Percentiles rank a stretch among this genome's conserved stretches.
Evolutionary conservation across 2,888 invertebrate genomes (phyloP).

Genomic region (Electrophaes corylata): DNA sequence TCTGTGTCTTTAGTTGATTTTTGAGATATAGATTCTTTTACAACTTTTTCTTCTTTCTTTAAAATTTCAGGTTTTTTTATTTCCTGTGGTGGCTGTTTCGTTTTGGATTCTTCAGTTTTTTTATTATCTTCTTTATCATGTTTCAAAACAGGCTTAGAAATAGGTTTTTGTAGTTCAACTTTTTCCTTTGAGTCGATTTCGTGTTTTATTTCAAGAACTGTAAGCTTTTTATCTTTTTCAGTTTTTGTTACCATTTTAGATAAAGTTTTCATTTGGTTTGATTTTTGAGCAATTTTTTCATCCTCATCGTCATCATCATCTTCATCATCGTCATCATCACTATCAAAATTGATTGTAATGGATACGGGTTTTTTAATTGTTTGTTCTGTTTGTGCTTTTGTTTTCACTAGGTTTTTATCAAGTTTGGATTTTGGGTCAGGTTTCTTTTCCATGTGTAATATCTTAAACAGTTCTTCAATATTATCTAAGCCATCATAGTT

Average conservation of each 20-base stretch:
- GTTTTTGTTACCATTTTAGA: conserved; percentile 6
- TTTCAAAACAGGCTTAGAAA: conserved; percentile 11
- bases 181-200: conserved; percentile 26
- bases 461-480: conserved; percentile 38
- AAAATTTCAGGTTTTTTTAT: conserved; percentile 31
- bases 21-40: conserved; percentile 15
- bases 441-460: conserved; percentile 39
- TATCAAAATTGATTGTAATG: conserved; percentile 27
- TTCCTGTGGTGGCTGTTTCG: conserved; percentile 16
- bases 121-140: conserved; percentile 22
- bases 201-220: conserved; percentile 1
- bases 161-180: conserved; percentile 22
- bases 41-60: conserved; percentile 33
- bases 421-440: conserved; percentile 34
- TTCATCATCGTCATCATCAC: conserved; percentile 46
- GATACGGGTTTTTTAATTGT: conserved; percentile 28
- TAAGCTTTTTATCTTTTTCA: conserved; percentile 12
- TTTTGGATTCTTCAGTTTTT: conserved; percentile 9
- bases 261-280: conserved; percentile 1
- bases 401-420: conserved; percentile 14
- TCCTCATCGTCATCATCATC: conserved; percentile 43
- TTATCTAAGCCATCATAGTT: conserved; percentile 40
- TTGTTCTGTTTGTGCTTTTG: conserved; percentile 7
- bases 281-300: conserved; percentile 35
- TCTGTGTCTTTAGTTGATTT: conserved; percentile 20